Percentiles rank a stretch among this genome's conserved stretches.
Conservation (phyloP, 2,888 invertebrate species). For the Clitarchus hookeri region DNA sequence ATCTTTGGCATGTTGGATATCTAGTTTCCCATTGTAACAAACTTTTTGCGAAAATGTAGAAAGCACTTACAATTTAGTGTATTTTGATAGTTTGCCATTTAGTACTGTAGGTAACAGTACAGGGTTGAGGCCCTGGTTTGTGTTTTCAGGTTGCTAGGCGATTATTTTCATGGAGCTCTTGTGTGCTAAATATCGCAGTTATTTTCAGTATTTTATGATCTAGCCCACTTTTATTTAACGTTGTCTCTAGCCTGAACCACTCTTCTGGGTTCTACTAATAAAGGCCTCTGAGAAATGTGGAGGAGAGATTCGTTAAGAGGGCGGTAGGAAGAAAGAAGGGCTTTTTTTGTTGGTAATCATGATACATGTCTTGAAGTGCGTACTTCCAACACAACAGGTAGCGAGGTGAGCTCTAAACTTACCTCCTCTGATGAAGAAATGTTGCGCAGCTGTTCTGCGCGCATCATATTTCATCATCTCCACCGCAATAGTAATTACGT, state of each 20-base stretch:
- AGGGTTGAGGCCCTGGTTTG: no score
- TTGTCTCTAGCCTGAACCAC: background rate
- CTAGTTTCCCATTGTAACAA: no score
- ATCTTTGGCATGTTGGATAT: no score
- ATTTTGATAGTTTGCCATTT: no score
- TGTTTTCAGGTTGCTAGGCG: no score
- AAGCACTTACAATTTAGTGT: no score
- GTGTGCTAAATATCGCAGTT: no score
- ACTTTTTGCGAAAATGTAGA: no score
- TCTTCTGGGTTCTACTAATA: background rate
- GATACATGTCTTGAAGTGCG: background rate
- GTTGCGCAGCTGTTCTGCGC: background rate
- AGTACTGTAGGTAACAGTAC: no score
- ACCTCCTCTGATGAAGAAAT: background rate
- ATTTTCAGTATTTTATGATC: no score
- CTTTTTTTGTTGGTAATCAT: background rate
- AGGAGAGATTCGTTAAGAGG: background rate
- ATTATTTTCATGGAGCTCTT: no score
- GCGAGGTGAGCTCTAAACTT: background rate
- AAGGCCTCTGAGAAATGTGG: background rate
- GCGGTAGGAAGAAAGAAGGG: background rate
- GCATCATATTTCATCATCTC: background rate
- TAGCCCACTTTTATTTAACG: background rate
- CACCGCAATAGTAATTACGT: background rate
- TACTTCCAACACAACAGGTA: background rate